Evolutionary conservation across 2,797 vertebrate species (phyloP), one percentile per base, ranked within the genome.

Genomic region (Allochrocebus solatus): DNA sequence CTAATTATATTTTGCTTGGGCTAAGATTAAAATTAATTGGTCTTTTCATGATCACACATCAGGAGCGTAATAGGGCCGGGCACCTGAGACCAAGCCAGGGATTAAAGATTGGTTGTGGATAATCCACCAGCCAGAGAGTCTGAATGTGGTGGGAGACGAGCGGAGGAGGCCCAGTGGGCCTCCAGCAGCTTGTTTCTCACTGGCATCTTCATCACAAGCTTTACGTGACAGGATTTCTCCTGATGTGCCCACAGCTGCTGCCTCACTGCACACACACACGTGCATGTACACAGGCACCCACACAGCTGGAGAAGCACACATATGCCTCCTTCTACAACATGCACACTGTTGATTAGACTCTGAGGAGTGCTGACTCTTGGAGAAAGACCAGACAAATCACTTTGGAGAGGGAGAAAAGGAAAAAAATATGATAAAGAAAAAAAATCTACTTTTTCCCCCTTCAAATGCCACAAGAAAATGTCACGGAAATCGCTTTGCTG

Each of bases 391-490:
- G 46, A 95, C 90, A 86, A 89, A 80, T 92, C 86, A 30, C 67
- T 98, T 97, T 0, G 0, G 88, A 97, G 95, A 96, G 80, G 50
- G 95, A 97, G 82, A 72, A 85, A 94, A 76, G 82, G 83, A 95
- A 13, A 17, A 93, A 33, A 92, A 93, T 94, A 85, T 50, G 75
- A 67, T 1, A 96, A 93, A 95, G 61, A 26, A 70, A 91, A 89
- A 87, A 93, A 98, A 53, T 26, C 87, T 94, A 70, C 94, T 97
- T 95, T 30, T 39, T 75, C 82, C 75, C 64, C 57, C 81, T 98
- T 94, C 97, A 99, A 99, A 99, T 98, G 98, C 98, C 99, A 99
- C 88, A 97, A 98, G 98, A 98, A 99, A 99, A 99, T 98, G 98
- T 97, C 98, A 98, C 94, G 98, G 97, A 98, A 98, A 99, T 98